These are phyloP conservation scores for Nannospalax galili DNA, from an alignment of 2,113 vertebrate genomes.

Conservation along the genomic window DNA sequence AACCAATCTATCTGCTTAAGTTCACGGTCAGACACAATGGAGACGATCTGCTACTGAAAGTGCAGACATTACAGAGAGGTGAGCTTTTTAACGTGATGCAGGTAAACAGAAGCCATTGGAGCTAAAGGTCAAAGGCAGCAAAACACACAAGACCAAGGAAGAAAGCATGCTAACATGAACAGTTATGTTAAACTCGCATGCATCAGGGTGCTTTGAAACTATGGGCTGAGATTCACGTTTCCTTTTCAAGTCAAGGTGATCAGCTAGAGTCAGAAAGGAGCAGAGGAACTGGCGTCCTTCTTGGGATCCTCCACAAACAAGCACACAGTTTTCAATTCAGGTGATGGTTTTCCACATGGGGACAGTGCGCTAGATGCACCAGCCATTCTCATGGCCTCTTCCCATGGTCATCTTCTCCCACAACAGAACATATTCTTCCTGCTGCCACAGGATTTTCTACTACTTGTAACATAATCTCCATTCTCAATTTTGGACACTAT, in stretches of 20 bases:
- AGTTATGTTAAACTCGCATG: neutral
- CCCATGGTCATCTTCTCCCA: neutral
- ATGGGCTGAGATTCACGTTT: neutral
- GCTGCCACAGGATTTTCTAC: neutral
- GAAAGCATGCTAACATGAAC: neutral
- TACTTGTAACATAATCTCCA: neutral
- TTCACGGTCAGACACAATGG: neutral
- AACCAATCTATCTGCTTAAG: neutral
- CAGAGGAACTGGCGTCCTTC: neutral
- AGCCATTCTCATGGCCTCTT: neutral
- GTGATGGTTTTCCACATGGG: rapidly evolving
- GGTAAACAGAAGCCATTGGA: neutral
- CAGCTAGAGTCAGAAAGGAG: neutral
- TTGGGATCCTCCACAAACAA: neutral
- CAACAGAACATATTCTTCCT: neutral
- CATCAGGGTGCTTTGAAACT: constrained; percentile 2
- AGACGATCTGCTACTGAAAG: constrained; percentile 4
- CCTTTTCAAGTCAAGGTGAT: neutral
- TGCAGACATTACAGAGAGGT: neutral
- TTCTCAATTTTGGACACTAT: neutral
- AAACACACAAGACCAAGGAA: neutral
- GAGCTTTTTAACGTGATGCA: neutral
- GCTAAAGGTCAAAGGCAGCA: constrained; percentile 2
- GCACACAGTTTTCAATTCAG: neutral
- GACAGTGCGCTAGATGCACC: rapidly evolving